Percentiles rank a stretch among this genome's conserved stretches.
Evolutionary conservation across 1,140 invertebrate genomes (phyloP).

Genomic region (Aphaenogaster ashmeadi): DNA sequence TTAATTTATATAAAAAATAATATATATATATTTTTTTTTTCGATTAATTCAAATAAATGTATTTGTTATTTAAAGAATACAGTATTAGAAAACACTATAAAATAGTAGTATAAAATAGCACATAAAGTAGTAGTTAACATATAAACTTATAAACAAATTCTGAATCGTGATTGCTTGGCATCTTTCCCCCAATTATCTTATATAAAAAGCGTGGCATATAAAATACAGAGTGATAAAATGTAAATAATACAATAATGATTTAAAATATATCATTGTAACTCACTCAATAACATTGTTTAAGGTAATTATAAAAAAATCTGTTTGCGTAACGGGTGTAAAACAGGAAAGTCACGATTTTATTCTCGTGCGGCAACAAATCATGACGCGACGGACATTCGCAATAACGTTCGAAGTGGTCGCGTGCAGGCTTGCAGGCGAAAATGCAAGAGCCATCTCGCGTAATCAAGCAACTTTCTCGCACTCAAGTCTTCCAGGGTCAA

Average conservation of each 20-base stretch:
- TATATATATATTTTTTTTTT: too few relatives aligned
- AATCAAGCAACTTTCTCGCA: constrained; percentile 55
- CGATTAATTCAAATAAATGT: too few relatives aligned
- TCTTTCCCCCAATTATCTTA: too few relatives aligned
- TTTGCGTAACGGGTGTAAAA: neutral
- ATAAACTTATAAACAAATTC: too few relatives aligned
- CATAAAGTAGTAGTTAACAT: too few relatives aligned
- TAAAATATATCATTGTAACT: neutral
- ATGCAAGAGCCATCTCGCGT: constrained; percentile 25
- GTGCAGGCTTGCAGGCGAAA: constrained; percentile 3
- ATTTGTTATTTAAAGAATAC: too few relatives aligned
- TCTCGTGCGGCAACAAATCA: neutral
- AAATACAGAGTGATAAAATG: neutral
- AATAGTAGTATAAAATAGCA: neutral
- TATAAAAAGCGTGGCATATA: neutral
- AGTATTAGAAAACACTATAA: too few relatives aligned
- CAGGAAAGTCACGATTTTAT: constrained; percentile 21
- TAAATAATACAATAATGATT: neutral
- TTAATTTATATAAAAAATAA: too few relatives aligned
- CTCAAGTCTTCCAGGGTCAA: constrained; percentile 41
- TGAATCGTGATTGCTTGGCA: too few relatives aligned
- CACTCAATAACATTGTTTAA: neutral
- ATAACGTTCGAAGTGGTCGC: constrained; percentile 2
- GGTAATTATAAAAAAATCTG: neutral
- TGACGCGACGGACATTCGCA: constrained; percentile 23